Conservation (phyloP, 2,797 vertebrate genomes). For the Cynodonichthys magdalenae region DNA sequence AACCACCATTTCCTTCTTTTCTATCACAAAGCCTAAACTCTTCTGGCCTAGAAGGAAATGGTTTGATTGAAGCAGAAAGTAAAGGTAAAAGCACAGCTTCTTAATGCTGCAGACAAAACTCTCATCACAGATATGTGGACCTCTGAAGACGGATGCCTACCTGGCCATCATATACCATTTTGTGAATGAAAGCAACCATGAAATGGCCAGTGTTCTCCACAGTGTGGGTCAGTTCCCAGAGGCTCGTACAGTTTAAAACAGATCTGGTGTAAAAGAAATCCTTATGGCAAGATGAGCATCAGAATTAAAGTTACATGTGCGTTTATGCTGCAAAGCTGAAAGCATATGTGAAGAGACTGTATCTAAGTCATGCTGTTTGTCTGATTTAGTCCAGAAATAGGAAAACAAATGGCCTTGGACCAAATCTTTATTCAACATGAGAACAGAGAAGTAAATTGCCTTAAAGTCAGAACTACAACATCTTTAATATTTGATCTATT, state of each 20-base stretch:
- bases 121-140: not conserved
- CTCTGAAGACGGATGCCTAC: not conserved
- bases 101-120: not conserved
- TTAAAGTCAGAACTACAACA: too few relatives aligned
- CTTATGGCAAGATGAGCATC: not conserved
- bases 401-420: not conserved
- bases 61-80: not conserved
- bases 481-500: too few relatives aligned
- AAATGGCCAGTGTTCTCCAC: slow-evolving; percentile 2
- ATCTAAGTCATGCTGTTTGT: not conserved
- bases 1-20: not conserved
- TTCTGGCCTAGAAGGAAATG: not conserved
- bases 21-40: not conserved
- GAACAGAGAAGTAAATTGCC: too few relatives aligned
- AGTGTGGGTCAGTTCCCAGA: not conserved
- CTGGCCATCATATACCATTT: not conserved
- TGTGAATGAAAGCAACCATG: slow-evolving; percentile 5
- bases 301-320: not conserved
- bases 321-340: slow-evolving; percentile 1
- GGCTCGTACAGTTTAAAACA: not conserved
- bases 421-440: not conserved
- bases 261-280: not conserved
- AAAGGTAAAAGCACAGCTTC: not conserved
- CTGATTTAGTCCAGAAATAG: not conserved
- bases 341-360: not conserved